These are phyloP conservation scores for Enhydra lutris DNA, from an alignment of 2,113 vertebrate species.

Conservation along the genomic window DNA sequence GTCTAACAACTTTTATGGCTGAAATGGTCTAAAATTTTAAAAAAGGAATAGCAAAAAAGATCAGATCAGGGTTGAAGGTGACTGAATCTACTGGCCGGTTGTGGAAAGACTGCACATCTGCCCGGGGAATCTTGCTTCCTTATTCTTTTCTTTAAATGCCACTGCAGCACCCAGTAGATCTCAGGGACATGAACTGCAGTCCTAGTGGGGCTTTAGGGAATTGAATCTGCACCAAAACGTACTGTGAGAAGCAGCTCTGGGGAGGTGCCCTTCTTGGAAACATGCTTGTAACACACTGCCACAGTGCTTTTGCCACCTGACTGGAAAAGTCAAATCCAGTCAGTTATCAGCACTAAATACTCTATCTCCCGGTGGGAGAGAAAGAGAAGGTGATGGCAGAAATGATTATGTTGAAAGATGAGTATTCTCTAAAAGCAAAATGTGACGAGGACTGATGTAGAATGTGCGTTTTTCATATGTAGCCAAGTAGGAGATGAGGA, in stretches of 20 bases:
- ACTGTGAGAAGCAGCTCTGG: not conserved
- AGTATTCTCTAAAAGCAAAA: constrained; percentile 4
- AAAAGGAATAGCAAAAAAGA: not conserved
- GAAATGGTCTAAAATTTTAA: constrained; percentile 35
- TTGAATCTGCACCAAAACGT: not conserved
- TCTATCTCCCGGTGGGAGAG: not conserved
- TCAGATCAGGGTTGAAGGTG: not conserved
- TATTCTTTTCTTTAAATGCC: not conserved
- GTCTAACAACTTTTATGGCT: not conserved
- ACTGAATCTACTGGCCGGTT: not conserved
- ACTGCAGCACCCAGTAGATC: not conserved
- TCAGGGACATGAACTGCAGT: not conserved
- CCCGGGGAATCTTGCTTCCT: not conserved
- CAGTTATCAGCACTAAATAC: not conserved
- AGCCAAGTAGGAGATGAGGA: not conserved
- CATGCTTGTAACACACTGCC: not conserved
- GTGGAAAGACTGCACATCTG: not conserved
- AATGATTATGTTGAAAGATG: not conserved
- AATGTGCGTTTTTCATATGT: not conserved
- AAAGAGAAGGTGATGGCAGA: not conserved
- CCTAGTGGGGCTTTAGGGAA: not conserved
- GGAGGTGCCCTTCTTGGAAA: not conserved
- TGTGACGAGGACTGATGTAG: not conserved
- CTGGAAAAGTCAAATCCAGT: not conserved
- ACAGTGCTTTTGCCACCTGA: not conserved